Base-by-base conservation (phyloP, 2,113 vertebrate species). In the Apeltes quadracus region DNA sequence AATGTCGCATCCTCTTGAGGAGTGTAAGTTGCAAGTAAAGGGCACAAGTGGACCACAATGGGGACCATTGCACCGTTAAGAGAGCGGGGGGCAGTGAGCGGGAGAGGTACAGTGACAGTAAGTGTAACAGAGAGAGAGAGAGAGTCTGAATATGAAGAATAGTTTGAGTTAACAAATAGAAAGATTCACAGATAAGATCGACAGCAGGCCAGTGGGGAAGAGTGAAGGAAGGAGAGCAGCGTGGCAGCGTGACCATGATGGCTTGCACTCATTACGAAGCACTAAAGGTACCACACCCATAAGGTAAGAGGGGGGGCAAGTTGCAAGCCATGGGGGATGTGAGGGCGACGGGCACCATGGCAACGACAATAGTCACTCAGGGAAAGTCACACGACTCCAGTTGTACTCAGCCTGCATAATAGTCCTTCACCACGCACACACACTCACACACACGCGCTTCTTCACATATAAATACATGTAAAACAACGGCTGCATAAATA, bases 31-130 rank as follows among this genome's bases (percentile, higher is more conserved):
- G 50, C 71, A 83, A 61, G 84, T 87, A 84, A 85, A n/a, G 85
- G 84, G 69, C 79, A 88, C 84, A 82, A 72, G 43, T 79, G 66
- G 65, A 84, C 86, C 78, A 87, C 81, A 90, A 81, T 76, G 75
- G 86, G 89, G 64, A 63, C 76, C 68, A 81, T 57, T 84, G 76
- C 67, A 84, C 81, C 87, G 81, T 51, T 79, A 36, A 86, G 61
- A 75, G 75, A 72, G 77, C 38, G 63, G 69, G 63, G 69, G 77
- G 61, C 22, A 71, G 73, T 74, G 84, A 79, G 72, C 41, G 59
- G 58, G 64, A 85, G 57, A 78, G 53, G 69, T 72, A 82, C 72
- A 85, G 75, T 79, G 67, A 84, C 57, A 84, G 56, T 71, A 65
- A 78, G 84, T 72, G 66, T 55, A 75, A 84, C 48, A 71, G 76